These are phyloP conservation scores for Drosophila sp. DNA, from an alignment of 1,140 invertebrate species.

Conservation along the genomic window DNA sequence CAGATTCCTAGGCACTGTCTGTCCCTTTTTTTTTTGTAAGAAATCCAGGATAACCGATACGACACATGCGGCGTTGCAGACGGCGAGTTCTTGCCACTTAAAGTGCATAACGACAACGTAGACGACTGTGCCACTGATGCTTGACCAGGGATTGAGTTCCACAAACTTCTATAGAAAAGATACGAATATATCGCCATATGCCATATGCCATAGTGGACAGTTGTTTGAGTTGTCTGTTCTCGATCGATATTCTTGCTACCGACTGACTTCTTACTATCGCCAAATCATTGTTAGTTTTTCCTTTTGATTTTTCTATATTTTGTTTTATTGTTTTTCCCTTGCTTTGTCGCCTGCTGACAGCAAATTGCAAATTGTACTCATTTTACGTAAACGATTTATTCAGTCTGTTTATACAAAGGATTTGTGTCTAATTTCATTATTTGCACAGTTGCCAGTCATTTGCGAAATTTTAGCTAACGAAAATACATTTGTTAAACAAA, in stretches of 20 bases:
- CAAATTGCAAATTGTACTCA: constrained; percentile 61
- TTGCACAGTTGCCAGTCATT: constrained; percentile 39
- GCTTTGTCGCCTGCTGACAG: constrained; percentile 52
- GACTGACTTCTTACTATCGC: constrained; percentile 52
- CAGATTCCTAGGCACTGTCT: constrained; percentile 28
- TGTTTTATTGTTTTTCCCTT: constrained; percentile 21
- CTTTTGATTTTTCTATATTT: constrained; percentile 15
- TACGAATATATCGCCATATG: constrained; percentile 59
- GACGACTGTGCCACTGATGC: constrained; percentile 55
- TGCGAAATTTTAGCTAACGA: constrained; percentile 3
- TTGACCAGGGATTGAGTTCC: constrained; percentile 64
- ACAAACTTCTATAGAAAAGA: constrained; percentile 57
- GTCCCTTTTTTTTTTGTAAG: constrained; percentile 19
- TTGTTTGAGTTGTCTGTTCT: constrained; percentile 62
- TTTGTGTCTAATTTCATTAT: constrained; percentile 43
- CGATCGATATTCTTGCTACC: constrained; percentile 43
- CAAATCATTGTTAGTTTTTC: constrained; percentile 65
- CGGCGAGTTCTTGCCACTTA: constrained; percentile 44
- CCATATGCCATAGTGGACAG: constrained; percentile 53
- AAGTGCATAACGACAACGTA: constrained; percentile 61
- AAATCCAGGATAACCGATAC: constrained; percentile 15
- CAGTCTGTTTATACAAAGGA: constrained; percentile 40
- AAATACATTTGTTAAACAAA: constrained; percentile 18
- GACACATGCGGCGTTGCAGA: constrained; percentile 77
- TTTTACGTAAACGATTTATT: constrained; percentile 56